A percentile compares a stretch with the other conserved stretches of the same genome.
Conservation (phyloP, 2,888 invertebrate species). For the Conus canariensis region DNA sequence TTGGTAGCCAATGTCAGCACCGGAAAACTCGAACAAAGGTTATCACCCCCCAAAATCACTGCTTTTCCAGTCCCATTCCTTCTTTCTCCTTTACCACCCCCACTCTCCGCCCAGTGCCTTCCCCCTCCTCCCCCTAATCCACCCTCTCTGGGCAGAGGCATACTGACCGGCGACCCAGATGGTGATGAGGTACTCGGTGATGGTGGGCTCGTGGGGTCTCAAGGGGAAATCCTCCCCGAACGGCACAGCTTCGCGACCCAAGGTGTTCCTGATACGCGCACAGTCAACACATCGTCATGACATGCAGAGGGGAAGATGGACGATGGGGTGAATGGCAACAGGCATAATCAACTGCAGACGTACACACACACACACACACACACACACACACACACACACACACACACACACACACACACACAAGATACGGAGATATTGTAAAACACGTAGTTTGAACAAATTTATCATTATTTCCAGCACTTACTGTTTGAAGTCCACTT, state of each 20-base stretch:
- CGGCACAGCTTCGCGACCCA: background rate
- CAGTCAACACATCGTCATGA: background rate
- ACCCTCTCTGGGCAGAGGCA: too few relatives aligned
- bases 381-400: conserved; percentile 3
- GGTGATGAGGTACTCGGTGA: conserved; percentile 61
- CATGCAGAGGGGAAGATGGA: background rate
- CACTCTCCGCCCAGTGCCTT: too few relatives aligned
- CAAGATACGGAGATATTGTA: too few relatives aligned
- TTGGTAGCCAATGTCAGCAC: too few relatives aligned
- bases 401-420: conserved; percentile 4
- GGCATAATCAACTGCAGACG: background rate
- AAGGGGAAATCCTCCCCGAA: conserved; percentile 65
- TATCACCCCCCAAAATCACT: too few relatives aligned
- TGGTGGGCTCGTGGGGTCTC: conserved; percentile 56
- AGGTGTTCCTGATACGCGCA: background rate
- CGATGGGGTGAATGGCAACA: background rate
- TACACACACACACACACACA: conserved; percentile 19
- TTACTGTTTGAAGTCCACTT: too few relatives aligned
- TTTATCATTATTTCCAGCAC: too few relatives aligned
- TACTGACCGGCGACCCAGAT: conserved; percentile 67
- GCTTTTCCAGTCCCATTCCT: too few relatives aligned
- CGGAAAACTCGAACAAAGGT: too few relatives aligned
- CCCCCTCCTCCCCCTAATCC: too few relatives aligned
- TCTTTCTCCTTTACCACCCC: too few relatives aligned
- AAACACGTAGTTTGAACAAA: too few relatives aligned